Evolutionary conservation across 2,113 vertebrate species (phyloP).

Genomic region (Proteles cristata): DNA sequence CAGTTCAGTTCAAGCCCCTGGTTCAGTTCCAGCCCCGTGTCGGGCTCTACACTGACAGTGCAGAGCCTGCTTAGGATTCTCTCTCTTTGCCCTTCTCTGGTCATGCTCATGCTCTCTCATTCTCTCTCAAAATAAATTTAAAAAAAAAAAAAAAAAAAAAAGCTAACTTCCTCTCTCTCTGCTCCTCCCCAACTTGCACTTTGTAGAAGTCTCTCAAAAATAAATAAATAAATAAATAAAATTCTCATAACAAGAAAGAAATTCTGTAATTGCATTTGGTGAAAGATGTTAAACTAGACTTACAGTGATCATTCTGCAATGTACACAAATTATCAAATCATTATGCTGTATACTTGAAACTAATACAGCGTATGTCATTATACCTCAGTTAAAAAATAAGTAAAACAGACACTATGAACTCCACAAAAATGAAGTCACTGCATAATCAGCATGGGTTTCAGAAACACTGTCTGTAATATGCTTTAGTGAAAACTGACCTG

Average conservation of each 20-base stretch:
- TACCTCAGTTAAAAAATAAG: background rate
- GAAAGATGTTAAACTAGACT: background rate
- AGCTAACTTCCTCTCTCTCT: too few species aligned
- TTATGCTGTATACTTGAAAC: background rate
- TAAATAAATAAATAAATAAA: background rate
- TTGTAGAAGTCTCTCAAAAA: too few species aligned
- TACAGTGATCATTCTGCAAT: background rate
- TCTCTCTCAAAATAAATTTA: too few species aligned
- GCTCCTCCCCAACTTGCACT: too few species aligned
- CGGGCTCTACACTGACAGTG: too few species aligned
- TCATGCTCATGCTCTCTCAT: too few species aligned
- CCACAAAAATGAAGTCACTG: background rate
- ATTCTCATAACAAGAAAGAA: background rate
- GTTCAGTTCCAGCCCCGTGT: too few species aligned
- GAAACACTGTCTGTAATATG: background rate
- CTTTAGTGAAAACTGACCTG: conserved; percentile 88
- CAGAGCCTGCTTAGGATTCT: too few species aligned
- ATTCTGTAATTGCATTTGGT: background rate
- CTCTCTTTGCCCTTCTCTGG: too few species aligned
- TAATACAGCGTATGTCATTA: background rate
- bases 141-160: too few species aligned
- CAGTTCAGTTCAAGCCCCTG: too few species aligned
- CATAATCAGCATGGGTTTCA: background rate
- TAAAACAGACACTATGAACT: background rate
- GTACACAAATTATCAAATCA: background rate